Conservation (phyloP, 2,113 vertebrate species). For the Chloropsis cyanopogon region DNA sequence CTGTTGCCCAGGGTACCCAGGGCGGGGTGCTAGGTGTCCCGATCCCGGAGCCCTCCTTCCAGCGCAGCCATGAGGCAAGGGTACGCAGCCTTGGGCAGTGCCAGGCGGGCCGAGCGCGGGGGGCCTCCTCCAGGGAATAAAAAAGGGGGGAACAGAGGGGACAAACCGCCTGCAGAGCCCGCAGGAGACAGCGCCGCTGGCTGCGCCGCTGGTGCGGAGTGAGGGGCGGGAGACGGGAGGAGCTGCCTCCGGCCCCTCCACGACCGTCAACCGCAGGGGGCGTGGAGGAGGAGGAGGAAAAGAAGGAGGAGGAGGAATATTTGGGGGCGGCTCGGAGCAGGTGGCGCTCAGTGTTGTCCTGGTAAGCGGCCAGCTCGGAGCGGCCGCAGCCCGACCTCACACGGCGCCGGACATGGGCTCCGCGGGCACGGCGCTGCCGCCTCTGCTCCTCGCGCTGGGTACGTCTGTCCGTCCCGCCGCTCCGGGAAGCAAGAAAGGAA, state of each 20-base stretch:
- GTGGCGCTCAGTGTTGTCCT: not conserved
- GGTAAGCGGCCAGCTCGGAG: not conserved
- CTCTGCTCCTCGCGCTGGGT: not conserved
- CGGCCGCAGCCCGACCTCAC: accelerated
- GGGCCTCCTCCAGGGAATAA: accelerated
- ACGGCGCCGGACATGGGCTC: not conserved
- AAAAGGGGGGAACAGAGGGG: accelerated
- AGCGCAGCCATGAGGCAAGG: not conserved
- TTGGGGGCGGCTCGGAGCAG: slow-evolving; percentile 26
- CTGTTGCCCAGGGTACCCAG: accelerated
- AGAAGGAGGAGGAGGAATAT: not conserved
- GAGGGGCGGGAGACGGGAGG: accelerated
- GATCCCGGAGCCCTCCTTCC: accelerated
- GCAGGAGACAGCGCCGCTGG: accelerated
- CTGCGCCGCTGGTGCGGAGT: accelerated
- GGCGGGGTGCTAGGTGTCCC: not conserved
- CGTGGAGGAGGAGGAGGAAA: not conserved
- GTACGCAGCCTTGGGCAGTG: not conserved
- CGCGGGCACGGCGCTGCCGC: not conserved
- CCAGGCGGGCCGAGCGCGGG: accelerated
- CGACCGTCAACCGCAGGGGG: not conserved
- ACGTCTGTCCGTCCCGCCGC: not conserved
- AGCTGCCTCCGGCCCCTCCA: not conserved
- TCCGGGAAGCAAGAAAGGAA: not conserved
- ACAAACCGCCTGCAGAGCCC: accelerated